phyloP scores from a whole-genome alignment of 2,113 vertebrate genomes.

The Cyphomyrus discorhynchus region DNA sequence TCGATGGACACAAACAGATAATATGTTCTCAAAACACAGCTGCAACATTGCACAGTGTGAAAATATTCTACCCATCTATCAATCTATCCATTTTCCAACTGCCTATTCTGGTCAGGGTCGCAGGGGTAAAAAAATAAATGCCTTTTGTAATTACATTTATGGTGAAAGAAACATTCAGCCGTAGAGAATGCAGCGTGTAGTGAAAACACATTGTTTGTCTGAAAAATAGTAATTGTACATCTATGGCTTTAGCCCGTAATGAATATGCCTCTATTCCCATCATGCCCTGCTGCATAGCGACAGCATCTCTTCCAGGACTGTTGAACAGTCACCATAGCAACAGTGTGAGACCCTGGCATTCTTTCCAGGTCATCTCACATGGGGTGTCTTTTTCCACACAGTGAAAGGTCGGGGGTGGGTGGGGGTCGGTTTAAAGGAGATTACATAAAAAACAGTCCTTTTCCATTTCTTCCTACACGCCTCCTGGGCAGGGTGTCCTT shows the following conservation, averaged over 20 bases:
- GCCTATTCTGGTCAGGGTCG: neutral
- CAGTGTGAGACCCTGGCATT: conserved; percentile 2
- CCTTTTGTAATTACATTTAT: neutral
- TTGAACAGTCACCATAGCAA: conserved; percentile 20
- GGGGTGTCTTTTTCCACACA: conserved; percentile 1
- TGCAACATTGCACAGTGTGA: neutral
- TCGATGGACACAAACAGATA: neutral
- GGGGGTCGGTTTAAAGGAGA: neutral
- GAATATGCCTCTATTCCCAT: conserved; percentile 1
- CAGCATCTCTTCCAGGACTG: conserved; percentile 6
- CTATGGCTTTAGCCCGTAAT: neutral
- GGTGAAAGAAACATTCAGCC: neutral
- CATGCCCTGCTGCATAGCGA: neutral
- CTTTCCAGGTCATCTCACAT: conserved; percentile 24
- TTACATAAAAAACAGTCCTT: neutral
- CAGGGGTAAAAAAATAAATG: neutral
- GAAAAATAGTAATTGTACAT: neutral
- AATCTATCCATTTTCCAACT: neutral
- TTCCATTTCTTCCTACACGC: neutral
- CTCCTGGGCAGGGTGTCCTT: neutral
- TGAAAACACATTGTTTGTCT: neutral
- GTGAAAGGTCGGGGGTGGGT: neutral
- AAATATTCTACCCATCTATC: neutral
- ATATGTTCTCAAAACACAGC: neutral
- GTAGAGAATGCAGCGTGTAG: neutral